phyloP scores from a whole-genome alignment of 2,113 vertebrate genomes.

The Thryonomys swinderianus region DNA sequence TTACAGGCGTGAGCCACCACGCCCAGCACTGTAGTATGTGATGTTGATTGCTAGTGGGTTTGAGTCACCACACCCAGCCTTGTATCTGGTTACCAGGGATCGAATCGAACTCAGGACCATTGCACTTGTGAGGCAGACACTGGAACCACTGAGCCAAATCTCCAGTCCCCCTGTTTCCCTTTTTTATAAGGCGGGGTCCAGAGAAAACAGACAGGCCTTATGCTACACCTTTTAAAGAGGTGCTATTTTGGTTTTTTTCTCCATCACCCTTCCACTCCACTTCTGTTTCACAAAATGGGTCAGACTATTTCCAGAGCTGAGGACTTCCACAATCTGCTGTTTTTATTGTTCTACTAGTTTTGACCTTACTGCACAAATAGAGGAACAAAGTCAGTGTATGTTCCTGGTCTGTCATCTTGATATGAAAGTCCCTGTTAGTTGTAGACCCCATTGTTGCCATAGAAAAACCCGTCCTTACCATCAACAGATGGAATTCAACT shows the following conservation, averaged over 20 bases:
- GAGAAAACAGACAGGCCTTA: not conserved
- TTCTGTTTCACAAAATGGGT: not conserved
- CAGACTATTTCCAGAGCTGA: not conserved
- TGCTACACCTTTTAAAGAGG: not conserved
- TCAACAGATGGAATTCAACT: not conserved
- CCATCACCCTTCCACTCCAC: not conserved
- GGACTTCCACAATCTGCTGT: not conserved
- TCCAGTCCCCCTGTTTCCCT: too few species aligned
- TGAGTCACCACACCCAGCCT: too few species aligned
- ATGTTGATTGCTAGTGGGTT: too few species aligned
- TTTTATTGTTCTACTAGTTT: not conserved
- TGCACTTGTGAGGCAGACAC: too few species aligned
- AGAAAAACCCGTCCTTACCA: not conserved
- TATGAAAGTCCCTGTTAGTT: not conserved
- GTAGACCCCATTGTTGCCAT: not conserved
- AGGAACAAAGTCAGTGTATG: not conserved
- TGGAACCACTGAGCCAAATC: too few species aligned
- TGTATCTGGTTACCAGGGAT: too few species aligned
- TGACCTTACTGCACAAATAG: not conserved
- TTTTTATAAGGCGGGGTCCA: not conserved
- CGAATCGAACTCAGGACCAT: too few species aligned
- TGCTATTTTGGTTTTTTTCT: not conserved
- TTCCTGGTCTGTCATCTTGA: not conserved
- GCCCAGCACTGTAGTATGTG: too few species aligned
- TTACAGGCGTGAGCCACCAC: too few species aligned